A percentile compares a stretch with the other conserved stretches of the same genome.
phyloP scores from a whole-genome alignment of 2,888 invertebrate species.

The Cetonia aurata region DNA sequence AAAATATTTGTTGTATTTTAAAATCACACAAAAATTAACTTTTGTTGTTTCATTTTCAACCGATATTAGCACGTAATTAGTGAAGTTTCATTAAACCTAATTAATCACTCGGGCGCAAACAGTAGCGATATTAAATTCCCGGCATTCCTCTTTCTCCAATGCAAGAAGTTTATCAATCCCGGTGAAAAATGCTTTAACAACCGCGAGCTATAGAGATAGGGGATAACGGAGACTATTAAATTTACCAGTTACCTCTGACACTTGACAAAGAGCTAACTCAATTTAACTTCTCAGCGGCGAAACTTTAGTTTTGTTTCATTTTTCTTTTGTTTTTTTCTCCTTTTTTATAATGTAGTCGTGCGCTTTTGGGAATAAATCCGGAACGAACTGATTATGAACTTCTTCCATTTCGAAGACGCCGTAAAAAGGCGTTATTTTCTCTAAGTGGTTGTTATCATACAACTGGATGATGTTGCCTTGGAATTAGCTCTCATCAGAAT shows the following conservation, averaged over 20 bases:
- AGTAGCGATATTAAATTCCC: not conserved
- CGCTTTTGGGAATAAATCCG: constrained; percentile 11
- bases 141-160: not conserved
- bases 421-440: constrained; percentile 21
- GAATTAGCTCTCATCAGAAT: not conserved
- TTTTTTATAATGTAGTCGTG: constrained; percentile 9
- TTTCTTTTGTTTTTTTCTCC: constrained; percentile 15
- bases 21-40: too few species aligned
- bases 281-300: constrained; percentile 32
- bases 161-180: constrained; percentile 9
- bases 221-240: constrained; percentile 20
- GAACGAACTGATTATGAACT: constrained; percentile 25
- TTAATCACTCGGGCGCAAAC: not conserved
- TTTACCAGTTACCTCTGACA: constrained; percentile 28
- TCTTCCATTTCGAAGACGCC: constrained; percentile 28
- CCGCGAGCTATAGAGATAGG: constrained; percentile 7
- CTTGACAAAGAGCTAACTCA: constrained; percentile 39
- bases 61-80: too few species aligned
- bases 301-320: constrained; percentile 31
- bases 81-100: too few species aligned
- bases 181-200: constrained; percentile 9
- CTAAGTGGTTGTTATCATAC: not conserved
- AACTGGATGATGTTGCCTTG: too few species aligned
- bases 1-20: too few species aligned
- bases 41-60: too few species aligned